These are phyloP conservation scores for Tuta absoluta DNA, from an alignment of 2,888 invertebrate species.

Conservation along the genomic window DNA sequence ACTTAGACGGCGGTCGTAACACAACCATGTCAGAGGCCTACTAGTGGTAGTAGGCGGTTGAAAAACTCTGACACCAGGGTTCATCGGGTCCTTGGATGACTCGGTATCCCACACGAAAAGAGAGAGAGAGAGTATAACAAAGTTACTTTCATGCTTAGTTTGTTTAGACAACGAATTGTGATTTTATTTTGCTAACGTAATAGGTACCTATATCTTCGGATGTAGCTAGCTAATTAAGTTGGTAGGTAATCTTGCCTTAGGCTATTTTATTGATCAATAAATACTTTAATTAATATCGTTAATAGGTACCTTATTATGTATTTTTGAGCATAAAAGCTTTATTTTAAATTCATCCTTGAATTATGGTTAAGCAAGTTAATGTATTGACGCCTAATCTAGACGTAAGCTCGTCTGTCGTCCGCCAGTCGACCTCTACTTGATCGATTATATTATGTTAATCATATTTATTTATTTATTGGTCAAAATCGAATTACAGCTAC, in stretches of 20 bases:
- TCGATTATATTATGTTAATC: constrained; percentile 69
- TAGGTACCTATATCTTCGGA: no score
- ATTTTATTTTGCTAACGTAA: no score
- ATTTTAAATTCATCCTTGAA: neutral
- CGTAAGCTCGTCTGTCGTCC: constrained; percentile 54
- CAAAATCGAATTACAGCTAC: constrained; percentile 34
- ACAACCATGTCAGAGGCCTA: no score
- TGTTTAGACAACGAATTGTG: no score
- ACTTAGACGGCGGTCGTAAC: no score
- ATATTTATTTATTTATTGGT: constrained; percentile 61
- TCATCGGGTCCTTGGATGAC: no score
- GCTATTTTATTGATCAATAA: neutral
- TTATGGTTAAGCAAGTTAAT: constrained; percentile 52
- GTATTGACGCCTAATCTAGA: constrained; percentile 55
- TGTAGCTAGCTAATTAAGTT: neutral
- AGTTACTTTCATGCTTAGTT: no score
- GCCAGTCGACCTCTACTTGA: constrained; percentile 63
- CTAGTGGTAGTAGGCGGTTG: no score
- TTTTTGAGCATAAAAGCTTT: neutral
- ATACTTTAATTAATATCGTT: neutral
- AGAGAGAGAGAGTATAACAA: no score
- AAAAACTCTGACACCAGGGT: no score
- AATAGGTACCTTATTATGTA: neutral
- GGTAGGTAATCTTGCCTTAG: neutral
- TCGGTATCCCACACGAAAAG: no score